Evolutionary conservation across 2,113 vertebrate genomes (phyloP), one percentile per base, ranked within the genome.

Genomic region (Pachyramphus minor): DNA sequence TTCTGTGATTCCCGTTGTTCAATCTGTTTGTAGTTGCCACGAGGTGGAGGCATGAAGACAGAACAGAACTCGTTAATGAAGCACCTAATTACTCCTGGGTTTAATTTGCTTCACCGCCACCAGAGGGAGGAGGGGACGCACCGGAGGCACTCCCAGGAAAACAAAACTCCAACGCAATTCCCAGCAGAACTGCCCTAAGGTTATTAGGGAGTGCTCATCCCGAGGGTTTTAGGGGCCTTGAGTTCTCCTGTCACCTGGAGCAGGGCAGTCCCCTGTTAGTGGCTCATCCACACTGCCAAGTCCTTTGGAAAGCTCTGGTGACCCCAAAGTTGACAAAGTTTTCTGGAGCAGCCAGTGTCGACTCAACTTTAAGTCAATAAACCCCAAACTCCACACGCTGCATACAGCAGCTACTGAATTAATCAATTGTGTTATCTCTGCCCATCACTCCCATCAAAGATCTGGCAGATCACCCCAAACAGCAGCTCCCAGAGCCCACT

Each of bases 391-490:
- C 35, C 72, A 5, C 22, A 3, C 1, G 14, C 50, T 24, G 41
- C 7, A 4, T 0, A 20, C 33, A 45, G 60, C 0, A 4, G 33
- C 9, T 10, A 17, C 44, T 1, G 8, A 35, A 8, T 55, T 9
- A 30, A 37, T 9, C 14, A 9, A 27, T 14, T 9, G n/a, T 10
- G 67, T 75, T 24, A 5, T 19, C 52, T 20, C 28, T 67, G 47
- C 3, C 41, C 12, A 0, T 1, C 25, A 24, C 5, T 27, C 14
- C 55, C 19, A 20, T 6, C n/a, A 7, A 28, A 74, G n/a, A 23
- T 8, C 44, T 47, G 50, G 52, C 11, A 19, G 41, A 16, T 16
- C 45, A 8, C 22, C 2, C 8, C 14, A 23, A 37, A 18, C n/a
- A 49, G 58, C 68, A 22, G 31, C 19, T 6, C 80, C 22, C 23